A percentile compares a stretch with the other conserved stretches of the same genome.
phyloP scores from a whole-genome alignment of 2,113 vertebrate genomes.

The Diadophis punctatus region DNA sequence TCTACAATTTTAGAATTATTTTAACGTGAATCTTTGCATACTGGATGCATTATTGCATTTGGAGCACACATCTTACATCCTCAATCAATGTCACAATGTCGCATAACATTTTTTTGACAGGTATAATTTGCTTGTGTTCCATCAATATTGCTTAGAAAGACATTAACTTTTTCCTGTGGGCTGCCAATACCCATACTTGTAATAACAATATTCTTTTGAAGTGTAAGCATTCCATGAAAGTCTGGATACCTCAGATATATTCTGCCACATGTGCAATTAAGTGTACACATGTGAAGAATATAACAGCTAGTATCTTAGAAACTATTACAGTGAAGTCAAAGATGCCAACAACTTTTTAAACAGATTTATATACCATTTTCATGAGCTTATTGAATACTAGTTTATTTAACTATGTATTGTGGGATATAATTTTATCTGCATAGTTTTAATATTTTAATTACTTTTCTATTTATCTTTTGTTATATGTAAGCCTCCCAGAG shows the following conservation, averaged over 20 bases:
- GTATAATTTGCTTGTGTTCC: background rate
- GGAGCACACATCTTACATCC: constrained; percentile 1
- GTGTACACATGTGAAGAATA: background rate
- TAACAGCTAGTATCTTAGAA: constrained; percentile 5
- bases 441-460: background rate
- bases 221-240: background rate
- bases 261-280: background rate
- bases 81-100: background rate
- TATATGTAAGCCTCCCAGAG: background rate
- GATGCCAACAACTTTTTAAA: background rate
- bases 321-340: background rate
- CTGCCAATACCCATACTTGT: background rate
- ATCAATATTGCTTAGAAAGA: background rate
- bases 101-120: background rate
- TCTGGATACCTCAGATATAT: background rate
- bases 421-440: background rate
- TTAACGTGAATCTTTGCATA: background rate
- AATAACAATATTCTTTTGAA: background rate
- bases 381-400: background rate
- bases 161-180: background rate
- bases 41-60: background rate
- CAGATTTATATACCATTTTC: background rate
- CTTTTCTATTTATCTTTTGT: background rate
- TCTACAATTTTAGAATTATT: background rate
- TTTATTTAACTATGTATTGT: background rate